These are phyloP conservation scores for Tetragonisca angustula DNA, from an alignment of 2,888 invertebrate genomes.

Conservation along the genomic window DNA sequence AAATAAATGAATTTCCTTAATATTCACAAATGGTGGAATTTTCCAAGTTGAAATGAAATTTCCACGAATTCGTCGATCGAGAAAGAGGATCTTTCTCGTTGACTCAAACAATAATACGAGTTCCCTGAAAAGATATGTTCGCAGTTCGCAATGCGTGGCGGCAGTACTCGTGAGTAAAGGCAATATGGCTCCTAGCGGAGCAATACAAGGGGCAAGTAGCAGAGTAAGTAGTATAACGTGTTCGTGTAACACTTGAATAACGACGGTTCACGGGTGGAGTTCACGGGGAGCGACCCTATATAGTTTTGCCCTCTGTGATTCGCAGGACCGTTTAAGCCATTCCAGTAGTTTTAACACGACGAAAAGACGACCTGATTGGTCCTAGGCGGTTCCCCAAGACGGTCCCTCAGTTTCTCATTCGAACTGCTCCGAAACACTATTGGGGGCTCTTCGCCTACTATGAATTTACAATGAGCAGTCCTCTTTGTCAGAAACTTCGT, in stretches of 20 bases:
- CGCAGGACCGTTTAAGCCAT: slow-evolving; percentile 68
- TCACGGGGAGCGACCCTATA: slow-evolving; percentile 60
- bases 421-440: slow-evolving; percentile 64
- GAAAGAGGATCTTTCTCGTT: neutral
- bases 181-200: slow-evolving; percentile 49
- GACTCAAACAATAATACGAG: slow-evolving; percentile 6
- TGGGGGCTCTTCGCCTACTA: slow-evolving; percentile 66
- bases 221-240: slow-evolving; percentile 69
- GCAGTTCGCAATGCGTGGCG: slow-evolving; percentile 16
- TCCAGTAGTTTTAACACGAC: slow-evolving; percentile 71
- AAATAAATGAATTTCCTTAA: neutral
- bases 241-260: slow-evolving; percentile 68
- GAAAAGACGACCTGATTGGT: slow-evolving; percentile 65
- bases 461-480: slow-evolving; percentile 66
- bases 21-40: neutral
- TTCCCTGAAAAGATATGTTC: slow-evolving; percentile 27
- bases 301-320: slow-evolving; percentile 60
- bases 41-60: neutral
- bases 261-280: slow-evolving; percentile 63
- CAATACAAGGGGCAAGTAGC: slow-evolving; percentile 55
- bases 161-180: slow-evolving; percentile 50
- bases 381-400: slow-evolving; percentile 52
- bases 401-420: slow-evolving; percentile 48
- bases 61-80: neutral
- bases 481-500: slow-evolving; percentile 52